Percentiles rank a stretch among this genome's conserved stretches.
phyloP scores from a whole-genome alignment of 2,888 invertebrate species.

The Branchellion lobata region DNA sequence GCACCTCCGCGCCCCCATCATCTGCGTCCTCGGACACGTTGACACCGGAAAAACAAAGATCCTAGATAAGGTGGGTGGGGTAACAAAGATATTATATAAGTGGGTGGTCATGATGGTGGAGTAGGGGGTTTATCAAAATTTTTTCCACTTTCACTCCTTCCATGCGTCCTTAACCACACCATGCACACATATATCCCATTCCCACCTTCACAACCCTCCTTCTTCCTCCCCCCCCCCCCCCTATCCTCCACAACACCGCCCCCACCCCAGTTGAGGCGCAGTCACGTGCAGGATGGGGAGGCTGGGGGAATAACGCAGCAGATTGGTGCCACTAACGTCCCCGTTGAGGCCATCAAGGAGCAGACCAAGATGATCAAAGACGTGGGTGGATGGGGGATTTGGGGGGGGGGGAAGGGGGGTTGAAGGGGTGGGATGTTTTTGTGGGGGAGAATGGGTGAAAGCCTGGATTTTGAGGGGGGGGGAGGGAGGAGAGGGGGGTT shows the following conservation, averaged over 20 bases:
- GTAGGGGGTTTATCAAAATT: too few relatives aligned
- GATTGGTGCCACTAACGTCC: conserved; percentile 98
- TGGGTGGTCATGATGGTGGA: neutral
- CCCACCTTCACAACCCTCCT: too few relatives aligned
- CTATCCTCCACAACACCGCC: too few relatives aligned
- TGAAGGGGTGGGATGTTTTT: neutral
- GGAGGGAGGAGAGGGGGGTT: too few relatives aligned
- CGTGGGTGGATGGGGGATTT: conserved; percentile 67
- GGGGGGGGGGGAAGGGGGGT: neutral
- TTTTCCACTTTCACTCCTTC: too few relatives aligned
- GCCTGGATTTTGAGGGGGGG: too few relatives aligned
- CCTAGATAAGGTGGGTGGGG: conserved; percentile 74
- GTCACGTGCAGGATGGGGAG: conserved; percentile 70
- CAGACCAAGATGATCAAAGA: conserved; percentile 90
- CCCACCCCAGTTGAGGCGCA: conserved; percentile 65
- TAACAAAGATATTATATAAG: too few relatives aligned
- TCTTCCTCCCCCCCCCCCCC: too few relatives aligned
- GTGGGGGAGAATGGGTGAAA: too few relatives aligned
- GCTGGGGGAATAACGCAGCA: conserved; percentile 99
- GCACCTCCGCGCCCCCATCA: conserved; percentile 86
- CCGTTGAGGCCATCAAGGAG: conserved; percentile 89
- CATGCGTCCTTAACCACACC: too few relatives aligned
- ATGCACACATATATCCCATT: too few relatives aligned
- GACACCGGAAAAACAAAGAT: conserved; percentile 99
- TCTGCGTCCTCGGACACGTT: conserved; percentile 94